phyloP scores from a whole-genome alignment of 2,888 invertebrate species.

The Dryococelus australis region DNA sequence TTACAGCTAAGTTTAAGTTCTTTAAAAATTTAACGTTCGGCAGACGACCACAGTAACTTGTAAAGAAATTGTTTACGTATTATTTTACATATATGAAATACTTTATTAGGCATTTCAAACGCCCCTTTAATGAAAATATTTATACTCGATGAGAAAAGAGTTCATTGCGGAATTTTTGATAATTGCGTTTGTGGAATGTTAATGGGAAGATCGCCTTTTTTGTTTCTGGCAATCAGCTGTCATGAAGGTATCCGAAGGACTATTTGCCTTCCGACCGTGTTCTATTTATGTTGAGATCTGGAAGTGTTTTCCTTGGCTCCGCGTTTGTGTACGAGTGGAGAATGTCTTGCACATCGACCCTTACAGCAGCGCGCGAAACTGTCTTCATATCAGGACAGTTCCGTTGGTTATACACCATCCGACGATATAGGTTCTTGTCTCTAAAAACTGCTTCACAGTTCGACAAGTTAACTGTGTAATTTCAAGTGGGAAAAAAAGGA shows the following conservation, averaged over 20 bases:
- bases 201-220: not conserved
- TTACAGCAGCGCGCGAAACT: not conserved
- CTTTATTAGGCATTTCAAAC: no score
- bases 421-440: not conserved
- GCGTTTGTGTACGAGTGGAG: not conserved
- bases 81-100: no score
- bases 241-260: not conserved
- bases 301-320: not conserved
- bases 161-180: not conserved
- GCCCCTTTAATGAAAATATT: no score
- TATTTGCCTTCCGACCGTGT: not conserved
- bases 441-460: not conserved
- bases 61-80: no score
- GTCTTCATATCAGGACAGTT: not conserved
- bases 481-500: no score
- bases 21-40: no score
- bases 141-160: no score
- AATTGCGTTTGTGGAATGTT: not conserved
- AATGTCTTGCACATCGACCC: not conserved
- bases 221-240: not conserved
- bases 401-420: not conserved
- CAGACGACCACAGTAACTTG: no score
- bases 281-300: not conserved
- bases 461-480: no score
- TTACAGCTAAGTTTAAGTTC: no score